Percentiles rank a stretch among this genome's conserved stretches.
phyloP scores from a whole-genome alignment of 2,888 invertebrate genomes.

The Quadriops clusia region DNA sequence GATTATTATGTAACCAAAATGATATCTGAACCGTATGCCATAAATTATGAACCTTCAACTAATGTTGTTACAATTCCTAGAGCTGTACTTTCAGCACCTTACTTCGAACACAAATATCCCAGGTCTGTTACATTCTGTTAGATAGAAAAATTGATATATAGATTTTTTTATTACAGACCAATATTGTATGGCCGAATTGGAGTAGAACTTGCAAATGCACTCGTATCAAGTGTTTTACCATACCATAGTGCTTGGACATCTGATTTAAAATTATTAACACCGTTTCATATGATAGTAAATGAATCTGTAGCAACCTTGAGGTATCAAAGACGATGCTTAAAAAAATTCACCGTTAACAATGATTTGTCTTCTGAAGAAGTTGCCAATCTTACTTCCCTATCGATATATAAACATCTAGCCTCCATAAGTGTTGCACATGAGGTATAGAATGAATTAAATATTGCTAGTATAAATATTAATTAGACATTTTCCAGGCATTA shows the following conservation, averaged over 20 bases:
- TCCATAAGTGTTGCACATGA: constrained; percentile 31
- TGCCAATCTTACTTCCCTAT: constrained; percentile 28
- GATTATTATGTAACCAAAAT: constrained; percentile 22
- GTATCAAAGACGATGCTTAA: constrained; percentile 21
- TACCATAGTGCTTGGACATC: constrained; percentile 32
- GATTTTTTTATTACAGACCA: constrained; percentile 29
- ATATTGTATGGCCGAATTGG: constrained; percentile 40
- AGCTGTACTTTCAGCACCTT: constrained; percentile 33
- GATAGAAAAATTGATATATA: constrained; percentile 4
- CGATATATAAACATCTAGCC: constrained; percentile 27
- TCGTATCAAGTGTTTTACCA: constrained; percentile 37
- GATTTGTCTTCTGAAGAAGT: constrained; percentile 19
- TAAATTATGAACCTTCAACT: constrained; percentile 34
- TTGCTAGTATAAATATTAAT: constrained; percentile 6
- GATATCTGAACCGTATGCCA: constrained; percentile 20
- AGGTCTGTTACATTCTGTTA: constrained; percentile 27
- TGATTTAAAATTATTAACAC: constrained; percentile 34
- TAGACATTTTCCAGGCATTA: constrained; percentile 1
- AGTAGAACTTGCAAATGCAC: constrained; percentile 36
- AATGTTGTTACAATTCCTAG: constrained; percentile 40
- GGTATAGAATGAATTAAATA: constrained; percentile 22
- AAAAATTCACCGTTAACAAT: constrained; percentile 20
- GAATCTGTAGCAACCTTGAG: constrained; percentile 23
- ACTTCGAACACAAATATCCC: constrained; percentile 36
- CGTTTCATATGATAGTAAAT: constrained; percentile 31